Base-by-base conservation (phyloP, 2,113 vertebrate genomes). In the Piaya cayana region DNA sequence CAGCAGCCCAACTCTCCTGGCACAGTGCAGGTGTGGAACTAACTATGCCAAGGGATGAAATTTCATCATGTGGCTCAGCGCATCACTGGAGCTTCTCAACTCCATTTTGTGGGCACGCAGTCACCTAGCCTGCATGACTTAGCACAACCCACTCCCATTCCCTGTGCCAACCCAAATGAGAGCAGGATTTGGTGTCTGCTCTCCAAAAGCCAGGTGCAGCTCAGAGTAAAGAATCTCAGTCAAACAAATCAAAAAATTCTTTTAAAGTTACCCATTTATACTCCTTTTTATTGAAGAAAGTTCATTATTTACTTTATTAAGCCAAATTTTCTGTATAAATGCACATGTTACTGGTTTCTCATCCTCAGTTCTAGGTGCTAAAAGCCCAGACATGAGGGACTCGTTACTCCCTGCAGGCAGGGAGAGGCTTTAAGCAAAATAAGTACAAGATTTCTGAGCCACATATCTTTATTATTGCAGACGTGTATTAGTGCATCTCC, bases 1-100 rank as follows among this genome's bases (percentile, higher is more conserved):
- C 39, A 39, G 64, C 62, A 93, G 52, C 6, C 37, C 79, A 72
- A 58, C 65, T 34, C 90, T 64, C 63, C 82, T 20, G 11, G 30
- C 75, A 85, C 67, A 39, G 71, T 26, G 34, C 2, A 29, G 34
- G 14, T 6, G 5, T 13, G 49, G 56, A 94, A 55, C 39, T 49
- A 12, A 94, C 79, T n/a, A 63, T 4, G 19, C 18, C 21, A 12
- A 2, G 1, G 87, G 96, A 32, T 97, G 95, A 92, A 97, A 97
- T 97, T 97, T 86, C 96, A 97, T 79, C 95, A 0, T 50, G 67
- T 42, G 68, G 74, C 45, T 94, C 65, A 68, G 56, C 56, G n/a
- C 68, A 87, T 37, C 63, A 75, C 36, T 81, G 75, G 64, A 68
- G 84, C 58, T 84, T 39, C 84, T 75, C 8, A 1, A 15, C 80